These are phyloP conservation scores for Nerophis ophidion DNA, from an alignment of 2,113 vertebrate genomes.

Conservation along the genomic window DNA sequence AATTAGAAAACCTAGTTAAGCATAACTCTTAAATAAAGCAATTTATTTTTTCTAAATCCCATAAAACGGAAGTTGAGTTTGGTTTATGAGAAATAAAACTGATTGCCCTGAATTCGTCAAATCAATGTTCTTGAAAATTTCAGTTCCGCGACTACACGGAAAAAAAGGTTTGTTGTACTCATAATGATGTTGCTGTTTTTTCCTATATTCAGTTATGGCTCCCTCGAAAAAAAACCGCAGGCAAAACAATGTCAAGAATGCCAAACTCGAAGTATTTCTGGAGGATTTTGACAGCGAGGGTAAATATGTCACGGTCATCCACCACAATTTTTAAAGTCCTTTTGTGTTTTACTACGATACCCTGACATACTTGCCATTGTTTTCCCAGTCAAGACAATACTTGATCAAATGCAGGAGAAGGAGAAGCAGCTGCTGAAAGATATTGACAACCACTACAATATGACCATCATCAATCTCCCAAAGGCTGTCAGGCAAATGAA, in stretches of 20 bases:
- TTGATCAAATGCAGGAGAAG: slow-evolving; percentile 64
- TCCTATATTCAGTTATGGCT: slow-evolving; percentile 61
- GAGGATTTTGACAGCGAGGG: slow-evolving; percentile 87
- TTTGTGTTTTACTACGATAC: too few species aligned
- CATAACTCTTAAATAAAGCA: too few species aligned
- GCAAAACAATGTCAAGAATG: slow-evolving; percentile 63
- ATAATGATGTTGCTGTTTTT: too few species aligned
- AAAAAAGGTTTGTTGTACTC: background rate
- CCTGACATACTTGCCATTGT: slow-evolving; percentile 3
- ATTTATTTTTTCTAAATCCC: too few species aligned
- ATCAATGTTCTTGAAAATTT: too few species aligned
- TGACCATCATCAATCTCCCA: slow-evolving; percentile 80
- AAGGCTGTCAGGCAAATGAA: slow-evolving; percentile 70
- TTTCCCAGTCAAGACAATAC: slow-evolving; percentile 69
- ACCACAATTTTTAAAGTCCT: too few species aligned
- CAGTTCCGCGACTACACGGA: too few species aligned
- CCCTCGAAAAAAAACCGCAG: slow-evolving; percentile 68
- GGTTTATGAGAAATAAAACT: too few species aligned
- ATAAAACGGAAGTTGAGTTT: too few species aligned
- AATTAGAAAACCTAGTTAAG: too few species aligned
- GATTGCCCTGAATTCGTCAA: too few species aligned
- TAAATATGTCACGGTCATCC: slow-evolving; percentile 29
- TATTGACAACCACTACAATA: slow-evolving; percentile 76
- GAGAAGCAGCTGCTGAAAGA: slow-evolving; percentile 76
- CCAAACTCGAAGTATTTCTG: slow-evolving; percentile 81